phyloP scores from a whole-genome alignment of 2,888 invertebrate genomes.

The Gastracanthus pulcherrimus region DNA sequence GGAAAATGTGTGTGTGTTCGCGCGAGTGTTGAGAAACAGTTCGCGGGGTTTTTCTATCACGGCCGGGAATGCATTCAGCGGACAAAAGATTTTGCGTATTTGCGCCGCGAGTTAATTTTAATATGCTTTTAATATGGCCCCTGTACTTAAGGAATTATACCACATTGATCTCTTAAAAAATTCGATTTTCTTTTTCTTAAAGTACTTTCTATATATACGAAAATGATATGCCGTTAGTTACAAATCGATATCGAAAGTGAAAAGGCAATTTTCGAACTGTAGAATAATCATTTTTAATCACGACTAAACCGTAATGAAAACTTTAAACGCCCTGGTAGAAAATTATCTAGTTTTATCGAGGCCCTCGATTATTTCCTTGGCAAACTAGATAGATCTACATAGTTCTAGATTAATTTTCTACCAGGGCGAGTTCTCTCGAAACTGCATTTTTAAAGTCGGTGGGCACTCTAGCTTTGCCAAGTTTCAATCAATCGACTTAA shows the following conservation, averaged over 20 bases:
- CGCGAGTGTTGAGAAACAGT: not conserved
- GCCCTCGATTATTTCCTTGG: too few species aligned
- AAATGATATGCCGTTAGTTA: not conserved
- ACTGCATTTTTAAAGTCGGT: too few species aligned
- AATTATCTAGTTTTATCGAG: too few species aligned
- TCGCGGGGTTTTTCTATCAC: not conserved
- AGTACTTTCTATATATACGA: not conserved
- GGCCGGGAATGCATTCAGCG: not conserved
- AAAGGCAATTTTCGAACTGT: not conserved
- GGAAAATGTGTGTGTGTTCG: slow-evolving; percentile 23
- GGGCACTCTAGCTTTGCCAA: too few species aligned
- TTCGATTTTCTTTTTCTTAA: not conserved
- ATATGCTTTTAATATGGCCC: too few species aligned
- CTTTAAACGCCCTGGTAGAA: too few species aligned
- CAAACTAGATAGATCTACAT: too few species aligned
- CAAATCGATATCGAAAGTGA: not conserved
- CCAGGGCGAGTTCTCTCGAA: too few species aligned
- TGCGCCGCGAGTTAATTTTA: too few species aligned
- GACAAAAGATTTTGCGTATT: not conserved
- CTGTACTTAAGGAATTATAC: not conserved
- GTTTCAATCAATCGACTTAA: too few species aligned
- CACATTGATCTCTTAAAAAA: not conserved
- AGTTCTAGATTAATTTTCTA: too few species aligned
- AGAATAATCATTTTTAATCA: not conserved
- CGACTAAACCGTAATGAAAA: not conserved